A percentile compares a stretch with the other conserved stretches of the same genome.
Conservation (phyloP, 53 echinoderm and acorn worm genomes). For the Actinopyga echinites region DNA sequence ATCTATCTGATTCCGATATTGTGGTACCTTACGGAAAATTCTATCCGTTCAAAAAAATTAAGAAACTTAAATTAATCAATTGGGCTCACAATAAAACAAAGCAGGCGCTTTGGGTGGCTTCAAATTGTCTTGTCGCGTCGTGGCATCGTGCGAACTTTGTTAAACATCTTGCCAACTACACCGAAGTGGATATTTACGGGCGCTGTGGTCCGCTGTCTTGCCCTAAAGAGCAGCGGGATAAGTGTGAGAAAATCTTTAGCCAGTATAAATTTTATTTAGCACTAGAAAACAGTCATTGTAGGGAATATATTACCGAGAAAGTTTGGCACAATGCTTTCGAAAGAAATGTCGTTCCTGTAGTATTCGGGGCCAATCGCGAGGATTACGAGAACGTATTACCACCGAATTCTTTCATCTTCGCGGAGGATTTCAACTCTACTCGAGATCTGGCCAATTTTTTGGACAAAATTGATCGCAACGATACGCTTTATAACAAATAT, state of each 20-base stretch:
- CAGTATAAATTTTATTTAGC: constrained; percentile 77
- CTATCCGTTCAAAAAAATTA: not conserved
- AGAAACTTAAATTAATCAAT: not conserved
- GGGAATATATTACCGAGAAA: constrained; percentile 87
- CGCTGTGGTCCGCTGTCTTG: constrained; percentile 65
- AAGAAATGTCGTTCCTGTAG: constrained; percentile 70
- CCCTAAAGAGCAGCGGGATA: not conserved
- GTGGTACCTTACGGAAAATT: constrained; percentile 24
- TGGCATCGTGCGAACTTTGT: constrained; percentile 18
- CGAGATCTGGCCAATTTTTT: not conserved
- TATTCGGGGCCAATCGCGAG: constrained; percentile 59
- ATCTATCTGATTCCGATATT: constrained; percentile 12
- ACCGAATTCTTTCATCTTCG: constrained; percentile 76
- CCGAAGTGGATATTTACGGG: constrained; percentile 60
- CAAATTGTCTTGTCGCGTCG: not conserved
- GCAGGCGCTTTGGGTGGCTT: constrained; percentile 15
- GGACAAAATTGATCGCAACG: not conserved
- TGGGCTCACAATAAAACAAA: constrained; percentile 36
- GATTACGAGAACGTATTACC: constrained; percentile 76
- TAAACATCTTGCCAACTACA: not conserved
- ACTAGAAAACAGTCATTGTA: constrained; percentile 80
- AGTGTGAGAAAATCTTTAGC: constrained; percentile 8
- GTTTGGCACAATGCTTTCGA: constrained; percentile 68
- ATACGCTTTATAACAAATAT: constrained; percentile 14
- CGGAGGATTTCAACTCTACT: constrained; percentile 63